These are phyloP conservation scores for Liopterus haemorrhoidalis DNA, from an alignment of 2,888 invertebrate genomes.

Conservation along the genomic window DNA sequence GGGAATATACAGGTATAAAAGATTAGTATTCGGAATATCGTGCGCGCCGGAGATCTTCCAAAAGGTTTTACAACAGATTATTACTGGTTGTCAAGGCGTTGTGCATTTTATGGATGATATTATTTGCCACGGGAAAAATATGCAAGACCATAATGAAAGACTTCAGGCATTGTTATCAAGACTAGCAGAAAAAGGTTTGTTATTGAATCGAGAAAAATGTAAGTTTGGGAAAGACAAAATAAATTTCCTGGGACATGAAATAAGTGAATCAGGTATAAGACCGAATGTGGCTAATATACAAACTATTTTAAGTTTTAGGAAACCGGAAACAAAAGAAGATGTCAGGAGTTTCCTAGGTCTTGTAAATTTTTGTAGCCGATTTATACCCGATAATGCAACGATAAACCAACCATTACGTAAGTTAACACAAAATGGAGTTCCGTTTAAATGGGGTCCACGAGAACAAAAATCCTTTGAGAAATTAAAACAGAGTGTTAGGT, in stretches of 20 bases:
- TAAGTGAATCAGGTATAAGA: background rate
- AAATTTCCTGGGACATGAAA: slow-evolving; percentile 9
- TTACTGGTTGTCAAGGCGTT: slow-evolving; percentile 13
- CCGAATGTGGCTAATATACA: background rate
- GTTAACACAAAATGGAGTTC: too few species aligned
- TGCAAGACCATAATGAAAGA: slow-evolving; percentile 34
- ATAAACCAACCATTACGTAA: too few species aligned
- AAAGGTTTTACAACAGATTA: slow-evolving; percentile 1
- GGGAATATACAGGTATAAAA: slow-evolving; percentile 33
- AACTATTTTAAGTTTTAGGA: slow-evolving; percentile 2
- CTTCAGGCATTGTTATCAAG: slow-evolving; percentile 28
- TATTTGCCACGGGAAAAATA: slow-evolving; percentile 32
- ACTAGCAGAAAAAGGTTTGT: slow-evolving; percentile 27
- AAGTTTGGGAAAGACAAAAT: background rate
- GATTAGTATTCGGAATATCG: slow-evolving; percentile 1
- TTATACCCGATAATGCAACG: too few species aligned
- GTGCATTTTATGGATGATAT: slow-evolving; percentile 41
- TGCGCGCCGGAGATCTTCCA: slow-evolving; percentile 6
- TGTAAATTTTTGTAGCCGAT: too few species aligned
- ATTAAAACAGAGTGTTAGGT: too few species aligned
- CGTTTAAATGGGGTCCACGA: too few species aligned
- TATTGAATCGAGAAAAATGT: background rate
- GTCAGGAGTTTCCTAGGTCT: slow-evolving; percentile 2
- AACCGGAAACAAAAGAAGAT: background rate
- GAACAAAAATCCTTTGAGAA: too few species aligned